phyloP scores from a whole-genome alignment of 2,113 vertebrate species.

The Acinonyx jubatus region DNA sequence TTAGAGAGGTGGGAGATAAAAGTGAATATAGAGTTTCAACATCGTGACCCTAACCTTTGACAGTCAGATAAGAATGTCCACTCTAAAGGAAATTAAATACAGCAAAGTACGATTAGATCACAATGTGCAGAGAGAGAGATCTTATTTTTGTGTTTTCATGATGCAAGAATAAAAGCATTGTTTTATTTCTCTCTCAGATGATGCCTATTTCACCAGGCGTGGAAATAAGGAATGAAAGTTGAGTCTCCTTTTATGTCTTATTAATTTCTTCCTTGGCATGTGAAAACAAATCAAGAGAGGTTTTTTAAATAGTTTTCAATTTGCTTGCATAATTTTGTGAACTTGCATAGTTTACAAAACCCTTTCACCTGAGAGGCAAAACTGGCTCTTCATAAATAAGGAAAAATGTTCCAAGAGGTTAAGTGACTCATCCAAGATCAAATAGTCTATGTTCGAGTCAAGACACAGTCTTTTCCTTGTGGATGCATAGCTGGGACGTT shows the following conservation, averaged over 20 bases:
- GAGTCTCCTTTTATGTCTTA: not conserved
- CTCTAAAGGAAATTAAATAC: conserved; percentile 50
- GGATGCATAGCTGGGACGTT: not conserved
- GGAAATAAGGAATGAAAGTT: not conserved
- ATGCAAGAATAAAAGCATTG: conserved; percentile 50
- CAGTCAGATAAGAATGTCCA: conserved; percentile 57
- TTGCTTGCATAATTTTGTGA: not conserved
- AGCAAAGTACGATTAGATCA: conserved; percentile 30
- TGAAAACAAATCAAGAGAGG: conserved; percentile 1
- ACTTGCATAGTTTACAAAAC: not conserved
- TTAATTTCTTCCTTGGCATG: not conserved
- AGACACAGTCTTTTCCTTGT: not conserved
- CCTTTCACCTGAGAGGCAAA: not conserved
- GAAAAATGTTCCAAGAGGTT: not conserved
- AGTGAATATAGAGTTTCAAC: conserved; percentile 38
- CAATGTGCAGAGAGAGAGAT: not conserved
- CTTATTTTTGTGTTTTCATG: not conserved
- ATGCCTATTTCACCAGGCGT: not conserved
- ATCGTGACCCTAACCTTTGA: conserved; percentile 39
- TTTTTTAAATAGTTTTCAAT: not conserved
- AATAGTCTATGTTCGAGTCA: not conserved
- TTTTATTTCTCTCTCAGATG: conserved; percentile 14
- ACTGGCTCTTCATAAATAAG: not conserved
- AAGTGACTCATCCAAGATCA: not conserved
- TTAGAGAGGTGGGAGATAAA: conserved; percentile 53